These are phyloP conservation scores for Cheilosia soror DNA, from an alignment of 2,888 invertebrate genomes.

Conservation along the genomic window DNA sequence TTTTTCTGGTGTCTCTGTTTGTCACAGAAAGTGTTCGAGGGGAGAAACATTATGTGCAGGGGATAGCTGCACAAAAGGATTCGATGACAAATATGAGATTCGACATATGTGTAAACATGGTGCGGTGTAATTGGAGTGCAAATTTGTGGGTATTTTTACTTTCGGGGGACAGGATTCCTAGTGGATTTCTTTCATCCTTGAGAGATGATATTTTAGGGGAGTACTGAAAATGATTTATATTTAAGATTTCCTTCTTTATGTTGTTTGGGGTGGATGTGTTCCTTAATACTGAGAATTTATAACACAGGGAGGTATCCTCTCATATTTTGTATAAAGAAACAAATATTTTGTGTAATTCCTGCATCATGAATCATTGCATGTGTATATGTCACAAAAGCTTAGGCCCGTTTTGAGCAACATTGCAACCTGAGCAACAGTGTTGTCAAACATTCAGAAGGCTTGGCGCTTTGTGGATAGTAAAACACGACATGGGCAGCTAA, in stretches of 20 bases:
- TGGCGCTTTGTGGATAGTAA: too few species aligned
- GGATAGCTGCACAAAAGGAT: conserved; percentile 77
- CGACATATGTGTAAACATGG: conserved; percentile 84
- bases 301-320: too few species aligned
- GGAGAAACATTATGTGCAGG: conserved; percentile 6
- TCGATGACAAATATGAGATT: conserved; percentile 83
- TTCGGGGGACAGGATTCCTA: neutral
- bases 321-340: too few species aligned
- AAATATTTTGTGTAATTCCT: too few species aligned
- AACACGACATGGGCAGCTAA: too few species aligned
- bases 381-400: too few species aligned
- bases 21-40: conserved; percentile 16
- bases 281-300: neutral
- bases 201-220: conserved; percentile 31
- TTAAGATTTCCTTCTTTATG: neutral
- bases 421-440: too few species aligned
- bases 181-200: conserved; percentile 2
- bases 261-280: neutral
- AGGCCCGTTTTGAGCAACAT: too few species aligned
- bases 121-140: conserved; percentile 83
- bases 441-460: too few species aligned
- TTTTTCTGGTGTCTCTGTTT: conserved; percentile 56
- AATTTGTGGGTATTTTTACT: conserved; percentile 53
- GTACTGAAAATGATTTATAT: conserved; percentile 40
- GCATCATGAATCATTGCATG: too few species aligned